Percentiles rank a stretch among this genome's conserved stretches.
Evolutionary conservation across 2,113 vertebrate genomes (phyloP).

Genomic region (Scomber colias): DNA sequence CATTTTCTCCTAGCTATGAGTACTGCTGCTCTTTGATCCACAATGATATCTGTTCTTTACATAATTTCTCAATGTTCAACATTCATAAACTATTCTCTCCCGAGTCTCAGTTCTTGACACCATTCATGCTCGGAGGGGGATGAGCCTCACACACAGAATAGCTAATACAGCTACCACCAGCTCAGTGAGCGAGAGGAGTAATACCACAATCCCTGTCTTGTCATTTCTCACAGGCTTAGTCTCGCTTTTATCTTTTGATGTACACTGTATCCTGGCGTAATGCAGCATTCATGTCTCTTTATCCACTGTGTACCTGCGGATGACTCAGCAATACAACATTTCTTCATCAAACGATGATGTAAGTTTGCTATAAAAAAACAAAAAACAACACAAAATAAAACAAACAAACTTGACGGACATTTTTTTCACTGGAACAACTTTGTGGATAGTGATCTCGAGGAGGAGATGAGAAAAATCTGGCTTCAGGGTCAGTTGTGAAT

Average conservation of each 20-base stretch:
- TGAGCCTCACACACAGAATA: conserved; percentile 67
- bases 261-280: conserved; percentile 55
- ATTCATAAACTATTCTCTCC: conserved; percentile 60
- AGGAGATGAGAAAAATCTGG: not conserved
- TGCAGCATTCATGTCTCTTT: conserved; percentile 64
- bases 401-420: conserved; percentile 6
- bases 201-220: conserved; percentile 62
- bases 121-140: conserved; percentile 52
- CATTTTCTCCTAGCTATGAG: conserved; percentile 5
- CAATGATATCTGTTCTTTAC: conserved; percentile 28
- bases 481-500: conserved; percentile 1
- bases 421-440: conserved; percentile 9
- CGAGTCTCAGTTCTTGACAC: conserved; percentile 57
- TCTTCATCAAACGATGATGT: conserved; percentile 16
- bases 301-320: conserved; percentile 55
- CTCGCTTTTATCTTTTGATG: conserved; percentile 63
- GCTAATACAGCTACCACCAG: conserved; percentile 54
- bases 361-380: not conserved
- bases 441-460: not conserved
- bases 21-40: conserved; percentile 33
- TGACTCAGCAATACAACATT: conserved; percentile 62
- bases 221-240: conserved; percentile 70
- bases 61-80: conserved; percentile 38
- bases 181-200: conserved; percentile 37
- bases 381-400: not conserved